Conservation (phyloP, 1,140 invertebrate species). For the Aporrectodea caliginosa region DNA sequence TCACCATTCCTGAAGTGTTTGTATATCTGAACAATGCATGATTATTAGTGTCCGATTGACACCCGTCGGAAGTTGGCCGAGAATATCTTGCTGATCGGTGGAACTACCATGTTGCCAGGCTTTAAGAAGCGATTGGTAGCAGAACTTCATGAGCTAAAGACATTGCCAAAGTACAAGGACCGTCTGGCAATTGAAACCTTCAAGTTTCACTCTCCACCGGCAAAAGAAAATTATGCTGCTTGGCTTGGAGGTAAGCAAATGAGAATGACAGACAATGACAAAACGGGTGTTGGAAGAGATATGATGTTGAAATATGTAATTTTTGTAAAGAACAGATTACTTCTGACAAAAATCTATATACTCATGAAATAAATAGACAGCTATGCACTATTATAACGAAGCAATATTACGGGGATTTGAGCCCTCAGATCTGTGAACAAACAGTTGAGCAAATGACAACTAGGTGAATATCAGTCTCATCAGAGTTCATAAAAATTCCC, state of each 20-base stretch:
- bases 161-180: conserved; percentile 62
- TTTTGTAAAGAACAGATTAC: too few species aligned
- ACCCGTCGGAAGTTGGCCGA: conserved; percentile 68
- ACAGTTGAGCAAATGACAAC: too few species aligned
- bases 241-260: conserved; percentile 80
- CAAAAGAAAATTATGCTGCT: conserved; percentile 76
- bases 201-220: conserved; percentile 72
- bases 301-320: not conserved
- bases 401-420: too few species aligned
- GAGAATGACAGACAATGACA: not conserved
- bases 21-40: conserved; percentile 1
- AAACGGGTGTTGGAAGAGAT: not conserved
- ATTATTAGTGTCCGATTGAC: conserved; percentile 70
- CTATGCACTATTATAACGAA: not conserved
- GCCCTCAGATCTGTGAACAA: too few species aligned
- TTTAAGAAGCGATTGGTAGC: conserved; percentile 69
- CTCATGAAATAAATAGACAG: not conserved
- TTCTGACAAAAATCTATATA: too few species aligned
- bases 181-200: conserved; percentile 67
- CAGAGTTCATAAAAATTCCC: too few species aligned
- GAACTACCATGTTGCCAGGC: conserved; percentile 75
- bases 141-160: conserved; percentile 66
- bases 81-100: conserved; percentile 79
- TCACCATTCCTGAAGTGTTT: too few species aligned
- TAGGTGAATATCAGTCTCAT: too few species aligned